Conservation (phyloP, 2,113 vertebrate genomes). For the Oncorhynchus kisutch region DNA sequence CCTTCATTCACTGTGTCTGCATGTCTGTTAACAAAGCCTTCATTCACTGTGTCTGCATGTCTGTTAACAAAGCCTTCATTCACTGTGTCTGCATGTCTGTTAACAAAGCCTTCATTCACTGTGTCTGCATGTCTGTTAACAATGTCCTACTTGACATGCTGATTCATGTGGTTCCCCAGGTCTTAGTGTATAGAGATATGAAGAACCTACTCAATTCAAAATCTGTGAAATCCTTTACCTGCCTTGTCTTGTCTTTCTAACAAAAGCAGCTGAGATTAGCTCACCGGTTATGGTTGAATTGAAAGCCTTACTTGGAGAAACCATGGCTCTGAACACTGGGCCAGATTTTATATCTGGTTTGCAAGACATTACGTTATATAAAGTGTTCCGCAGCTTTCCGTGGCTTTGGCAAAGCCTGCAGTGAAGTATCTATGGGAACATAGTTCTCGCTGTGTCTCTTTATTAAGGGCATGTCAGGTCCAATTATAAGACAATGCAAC, state of each 20-base stretch:
- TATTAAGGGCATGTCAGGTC: conserved; percentile 28
- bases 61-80: too few relatives aligned
- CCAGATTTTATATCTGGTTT: conserved; percentile 21
- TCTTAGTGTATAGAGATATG: too few relatives aligned
- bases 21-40: too few relatives aligned
- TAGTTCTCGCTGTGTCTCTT: conserved; percentile 21
- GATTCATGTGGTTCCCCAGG: too few relatives aligned
- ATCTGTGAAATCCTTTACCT: too few relatives aligned
- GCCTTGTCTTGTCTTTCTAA: neutral
- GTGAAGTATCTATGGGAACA: conserved; percentile 28
- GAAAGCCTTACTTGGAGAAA: neutral
- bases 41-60: too few relatives aligned
- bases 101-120: too few relatives aligned
- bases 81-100: too few relatives aligned
- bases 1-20: too few relatives aligned
- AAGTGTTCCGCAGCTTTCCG: conserved; percentile 24
- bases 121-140: too few relatives aligned
- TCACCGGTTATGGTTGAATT: neutral
- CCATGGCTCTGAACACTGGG: neutral
- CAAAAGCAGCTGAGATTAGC: neutral
- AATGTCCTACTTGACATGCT: too few relatives aligned
- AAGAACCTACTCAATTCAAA: too few relatives aligned
- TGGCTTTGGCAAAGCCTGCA: conserved; percentile 43
- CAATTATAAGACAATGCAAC: conserved; percentile 28
- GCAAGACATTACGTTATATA: conserved; percentile 33